These are phyloP conservation scores for Melanotus villosus DNA, from an alignment of 2,888 invertebrate species.

Conservation along the genomic window DNA sequence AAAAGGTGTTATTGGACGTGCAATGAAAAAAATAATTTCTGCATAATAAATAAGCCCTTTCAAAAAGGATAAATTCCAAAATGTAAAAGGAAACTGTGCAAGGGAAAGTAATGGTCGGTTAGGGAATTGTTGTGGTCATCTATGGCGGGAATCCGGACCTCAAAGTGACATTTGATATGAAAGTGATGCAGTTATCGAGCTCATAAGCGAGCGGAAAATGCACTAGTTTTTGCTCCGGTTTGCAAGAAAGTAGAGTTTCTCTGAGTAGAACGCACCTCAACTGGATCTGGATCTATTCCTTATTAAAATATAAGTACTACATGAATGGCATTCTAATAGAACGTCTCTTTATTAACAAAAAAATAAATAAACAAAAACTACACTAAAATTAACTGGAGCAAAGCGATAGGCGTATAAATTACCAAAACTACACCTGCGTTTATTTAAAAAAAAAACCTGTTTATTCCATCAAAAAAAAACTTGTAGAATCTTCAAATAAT, in stretches of 20 bases:
- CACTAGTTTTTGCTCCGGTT: slow-evolving; percentile 34
- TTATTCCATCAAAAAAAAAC: background rate
- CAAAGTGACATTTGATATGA: slow-evolving; percentile 32
- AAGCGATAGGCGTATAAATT: slow-evolving; percentile 12
- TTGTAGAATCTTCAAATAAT: background rate
- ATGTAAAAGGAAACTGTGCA: background rate
- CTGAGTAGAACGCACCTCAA: slow-evolving; percentile 34
- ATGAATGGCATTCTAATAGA: slow-evolving; percentile 22
- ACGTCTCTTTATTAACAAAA: slow-evolving; percentile 7
- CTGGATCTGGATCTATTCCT: slow-evolving; percentile 31
- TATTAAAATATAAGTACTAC: slow-evolving; percentile 24
- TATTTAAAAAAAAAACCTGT: slow-evolving; percentile 2
- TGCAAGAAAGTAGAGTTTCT: slow-evolving; percentile 41
- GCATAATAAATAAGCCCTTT: no score
- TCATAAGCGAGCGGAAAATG: slow-evolving; percentile 42
- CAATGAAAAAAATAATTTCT: no score
- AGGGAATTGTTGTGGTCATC: slow-evolving; percentile 3
- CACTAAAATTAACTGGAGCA: slow-evolving; percentile 9
- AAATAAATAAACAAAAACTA: slow-evolving; percentile 15
- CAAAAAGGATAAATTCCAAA: background rate
- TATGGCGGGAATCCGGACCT: background rate
- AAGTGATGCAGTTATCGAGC: slow-evolving; percentile 37
- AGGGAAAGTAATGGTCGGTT: slow-evolving; percentile 19
- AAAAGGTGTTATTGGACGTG: no score
- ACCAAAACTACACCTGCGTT: slow-evolving; percentile 22